Evolutionary conservation across 2,888 invertebrate genomes (phyloP).

Genomic region (Oasisia sp.): DNA sequence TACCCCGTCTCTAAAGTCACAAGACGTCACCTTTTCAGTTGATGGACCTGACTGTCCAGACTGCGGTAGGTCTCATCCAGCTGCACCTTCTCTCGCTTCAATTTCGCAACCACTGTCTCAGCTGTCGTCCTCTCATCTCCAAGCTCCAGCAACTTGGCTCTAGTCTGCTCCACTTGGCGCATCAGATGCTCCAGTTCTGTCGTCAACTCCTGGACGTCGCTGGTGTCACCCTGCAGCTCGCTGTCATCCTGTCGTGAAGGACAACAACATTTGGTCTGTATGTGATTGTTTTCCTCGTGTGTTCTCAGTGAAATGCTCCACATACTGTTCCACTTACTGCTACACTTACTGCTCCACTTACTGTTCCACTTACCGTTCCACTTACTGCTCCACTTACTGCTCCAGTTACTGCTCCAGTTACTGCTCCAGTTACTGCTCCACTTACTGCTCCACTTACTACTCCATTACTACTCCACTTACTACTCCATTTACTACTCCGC

Average conservation of each 20-base stretch:
- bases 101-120: constrained; percentile 50
- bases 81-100: constrained; percentile 53
- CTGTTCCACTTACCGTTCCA: too few species aligned
- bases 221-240: constrained; percentile 49
- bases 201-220: constrained; percentile 41
- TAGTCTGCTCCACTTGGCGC: constrained; percentile 50
- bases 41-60: constrained; percentile 29
- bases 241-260: constrained; percentile 45
- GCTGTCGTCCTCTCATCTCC: constrained; percentile 52
- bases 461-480: too few species aligned
- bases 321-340: too few species aligned
- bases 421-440: too few species aligned
- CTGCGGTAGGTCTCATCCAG: constrained; percentile 53
- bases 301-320: not conserved
- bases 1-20: not conserved
- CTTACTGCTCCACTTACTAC: too few species aligned
- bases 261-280: not conserved
- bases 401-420: too few species aligned
- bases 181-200: constrained; percentile 50
- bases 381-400: too few species aligned
- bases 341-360: too few species aligned
- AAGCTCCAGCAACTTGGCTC: constrained; percentile 52
- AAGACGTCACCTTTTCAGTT: not conserved
- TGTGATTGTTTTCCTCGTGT: not conserved
- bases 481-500: too few species aligned